A percentile compares a stretch with the other conserved stretches of the same genome.
Evolutionary conservation across 2,888 invertebrate genomes (phyloP).

Genomic region (Sceliomorpha sp.): DNA sequence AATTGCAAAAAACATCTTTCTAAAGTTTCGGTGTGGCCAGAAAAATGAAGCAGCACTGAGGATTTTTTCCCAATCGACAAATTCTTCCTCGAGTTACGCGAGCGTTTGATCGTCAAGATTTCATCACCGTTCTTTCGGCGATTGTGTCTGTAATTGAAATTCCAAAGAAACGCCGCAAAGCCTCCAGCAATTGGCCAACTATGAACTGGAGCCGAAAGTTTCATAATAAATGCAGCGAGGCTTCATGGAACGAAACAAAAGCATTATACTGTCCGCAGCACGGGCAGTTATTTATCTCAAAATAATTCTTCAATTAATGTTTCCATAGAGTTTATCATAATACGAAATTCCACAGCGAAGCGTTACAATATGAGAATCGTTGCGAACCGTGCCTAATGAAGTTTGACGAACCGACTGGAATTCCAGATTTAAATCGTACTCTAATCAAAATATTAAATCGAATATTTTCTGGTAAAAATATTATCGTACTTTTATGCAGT

Average conservation of each 20-base stretch:
- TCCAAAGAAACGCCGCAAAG: conserved; percentile 44
- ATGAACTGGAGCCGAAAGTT: conserved; percentile 35
- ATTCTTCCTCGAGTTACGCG: conserved; percentile 38
- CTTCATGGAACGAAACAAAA: conserved; percentile 12
- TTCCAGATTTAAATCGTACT: too few relatives aligned
- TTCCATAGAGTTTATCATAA: conserved; percentile 4
- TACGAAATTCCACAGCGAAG: too few relatives aligned
- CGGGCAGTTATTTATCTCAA: conserved; percentile 7
- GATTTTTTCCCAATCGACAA: conserved; percentile 40
- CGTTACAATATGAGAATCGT: too few relatives aligned
- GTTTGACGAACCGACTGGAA: too few relatives aligned
- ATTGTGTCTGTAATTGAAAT: conserved; percentile 56
- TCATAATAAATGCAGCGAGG: conserved; percentile 37
- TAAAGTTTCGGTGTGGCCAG: too few relatives aligned
- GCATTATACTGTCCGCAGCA: background rate
- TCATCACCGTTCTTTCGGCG: conserved; percentile 38
- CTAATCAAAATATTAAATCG: too few relatives aligned
- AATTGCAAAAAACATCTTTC: too few relatives aligned
- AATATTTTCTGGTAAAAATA: too few relatives aligned
- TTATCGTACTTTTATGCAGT: too few relatives aligned
- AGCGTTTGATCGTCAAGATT: conserved; percentile 39
- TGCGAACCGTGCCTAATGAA: too few relatives aligned
- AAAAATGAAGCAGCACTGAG: too few relatives aligned
- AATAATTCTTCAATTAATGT: conserved; percentile 8
- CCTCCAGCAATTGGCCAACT: conserved; percentile 41